Base-by-base conservation (phyloP, 2,888 invertebrate genomes). In the Microctonus aethiopoides region DNA sequence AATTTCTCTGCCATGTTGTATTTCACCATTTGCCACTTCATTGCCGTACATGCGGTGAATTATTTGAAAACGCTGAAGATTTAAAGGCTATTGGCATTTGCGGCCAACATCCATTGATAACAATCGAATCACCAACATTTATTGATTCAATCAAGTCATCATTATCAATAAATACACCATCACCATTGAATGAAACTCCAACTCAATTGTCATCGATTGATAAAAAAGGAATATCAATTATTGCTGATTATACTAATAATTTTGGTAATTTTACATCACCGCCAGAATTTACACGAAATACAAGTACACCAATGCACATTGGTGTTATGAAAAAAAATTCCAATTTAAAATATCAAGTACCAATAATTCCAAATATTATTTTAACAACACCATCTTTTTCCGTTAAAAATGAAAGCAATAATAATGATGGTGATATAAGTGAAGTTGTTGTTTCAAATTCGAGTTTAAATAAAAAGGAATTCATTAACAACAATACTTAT, bases 301-400 rank as follows among this genome's bases (percentile, higher is more conserved):
- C 84, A 6, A 84, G 84, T 60, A 84, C 84, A 0, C 84, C 84
- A 0, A 79, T 84, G 79, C 80, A 79, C 61, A 66, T 74, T 5
- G 71, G 76, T 3, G 9, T 77, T 4, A 26, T 51, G 2, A 66
- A 69, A 1, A 59, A 74, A 6, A 78, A 76, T 22, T 20, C 29
- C 0, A 72, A 63, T 20, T 77, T 4, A 77, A 76, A 11, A 79
- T 79, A 41, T 76, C 75, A 0, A n/a, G 29, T 16, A 26, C 76
- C 78, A 0, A 76, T 56, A 32, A 72, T 69, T 10, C 77, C 80
- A 13, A 73, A 75, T 68, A 78, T 79, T 52, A 71, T 70, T 0
- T 61, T 81, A 1, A 83, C 81, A 70, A 82, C 81, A 0, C 81
- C 81, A 16, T 34, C 11, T 16, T 32, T 70, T 60, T 39, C 54